These are phyloP conservation scores for Apteryx owenii DNA, from an alignment of 2,113 vertebrate species.

Conservation along the genomic window DNA sequence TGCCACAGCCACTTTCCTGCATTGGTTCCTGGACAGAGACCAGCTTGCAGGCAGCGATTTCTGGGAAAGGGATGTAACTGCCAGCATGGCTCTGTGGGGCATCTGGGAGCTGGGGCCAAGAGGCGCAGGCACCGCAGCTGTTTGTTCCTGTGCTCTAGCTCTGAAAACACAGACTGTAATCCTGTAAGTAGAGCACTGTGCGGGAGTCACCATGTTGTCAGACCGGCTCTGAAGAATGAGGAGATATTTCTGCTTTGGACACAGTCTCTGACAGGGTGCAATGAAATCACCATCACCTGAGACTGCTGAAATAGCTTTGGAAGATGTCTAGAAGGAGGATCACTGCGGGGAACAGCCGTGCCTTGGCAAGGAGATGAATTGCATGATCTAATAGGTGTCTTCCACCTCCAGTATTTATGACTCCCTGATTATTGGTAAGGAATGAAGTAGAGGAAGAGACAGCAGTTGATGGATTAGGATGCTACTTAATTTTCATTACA, in stretches of 20 bases:
- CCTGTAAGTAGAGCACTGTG: background rate
- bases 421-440: background rate
- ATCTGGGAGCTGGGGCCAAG: background rate
- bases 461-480: background rate
- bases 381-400: background rate
- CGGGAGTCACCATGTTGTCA: background rate
- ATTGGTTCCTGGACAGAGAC: background rate
- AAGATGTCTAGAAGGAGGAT: background rate
- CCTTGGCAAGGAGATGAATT: background rate
- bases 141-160: background rate
- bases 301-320: background rate
- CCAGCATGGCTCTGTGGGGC: rapidly evolving
- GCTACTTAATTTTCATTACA: constrained; percentile 3
- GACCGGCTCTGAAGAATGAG: background rate
- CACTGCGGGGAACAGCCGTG: background rate
- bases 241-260: background rate
- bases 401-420: background rate
- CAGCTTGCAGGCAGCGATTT: background rate
- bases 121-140: background rate
- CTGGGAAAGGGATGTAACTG: background rate
- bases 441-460: background rate
- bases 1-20: background rate
- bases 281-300: background rate
- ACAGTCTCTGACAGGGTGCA: background rate
- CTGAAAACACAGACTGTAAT: background rate